phyloP scores from a whole-genome alignment of 1,140 invertebrate species.

The Aphelenchoides besseyi region DNA sequence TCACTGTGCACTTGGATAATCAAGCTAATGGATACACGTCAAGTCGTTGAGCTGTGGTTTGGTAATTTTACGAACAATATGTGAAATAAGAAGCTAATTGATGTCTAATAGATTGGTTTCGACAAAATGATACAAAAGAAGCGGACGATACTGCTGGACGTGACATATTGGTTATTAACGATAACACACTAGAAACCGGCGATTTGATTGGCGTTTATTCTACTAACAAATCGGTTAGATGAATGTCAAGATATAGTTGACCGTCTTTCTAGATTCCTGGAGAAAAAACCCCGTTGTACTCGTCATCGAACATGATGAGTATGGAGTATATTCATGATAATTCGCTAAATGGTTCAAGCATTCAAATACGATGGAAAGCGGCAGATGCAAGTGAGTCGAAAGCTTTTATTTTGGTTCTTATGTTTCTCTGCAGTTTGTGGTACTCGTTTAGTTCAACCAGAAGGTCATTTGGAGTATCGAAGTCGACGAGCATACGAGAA shows the following conservation, averaged over 20 bases:
- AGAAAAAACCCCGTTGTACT: background rate
- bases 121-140: background rate
- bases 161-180: background rate
- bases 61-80: no score
- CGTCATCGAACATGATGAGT: background rate
- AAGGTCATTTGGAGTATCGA: slow-evolving; percentile 7
- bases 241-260: no score
- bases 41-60: slow-evolving; percentile 24
- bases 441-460: background rate
- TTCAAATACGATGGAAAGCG: background rate
- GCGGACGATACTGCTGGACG: background rate
- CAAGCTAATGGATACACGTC: slow-evolving; percentile 39
- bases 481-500: slow-evolving; percentile 16
- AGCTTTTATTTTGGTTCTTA: background rate
- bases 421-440: slow-evolving; percentile 21
- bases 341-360: background rate
- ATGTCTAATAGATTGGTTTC: no score
- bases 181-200: background rate
- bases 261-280: background rate
- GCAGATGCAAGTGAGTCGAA: background rate
- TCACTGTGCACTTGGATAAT: slow-evolving; percentile 38
- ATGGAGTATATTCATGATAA: background rate
- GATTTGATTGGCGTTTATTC: background rate
- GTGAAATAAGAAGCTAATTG: no score
- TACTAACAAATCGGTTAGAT: background rate